phyloP scores from a whole-genome alignment of 2,797 vertebrate species.

The Artibeus lituratus region DNA sequence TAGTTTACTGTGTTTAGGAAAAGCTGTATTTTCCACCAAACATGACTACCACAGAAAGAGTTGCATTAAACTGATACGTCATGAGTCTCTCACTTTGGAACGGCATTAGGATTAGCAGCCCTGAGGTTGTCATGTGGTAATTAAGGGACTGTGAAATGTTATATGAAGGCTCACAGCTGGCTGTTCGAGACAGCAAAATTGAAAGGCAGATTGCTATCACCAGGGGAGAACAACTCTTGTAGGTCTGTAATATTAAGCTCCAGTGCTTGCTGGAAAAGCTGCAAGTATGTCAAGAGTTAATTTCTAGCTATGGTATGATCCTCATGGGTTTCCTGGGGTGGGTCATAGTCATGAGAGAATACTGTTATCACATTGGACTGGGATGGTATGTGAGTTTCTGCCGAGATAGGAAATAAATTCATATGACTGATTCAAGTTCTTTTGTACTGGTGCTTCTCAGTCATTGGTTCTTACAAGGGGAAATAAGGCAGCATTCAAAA shows the following conservation, averaged over 20 bases:
- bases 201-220: conserved; percentile 77
- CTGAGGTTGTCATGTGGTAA: conserved; percentile 73
- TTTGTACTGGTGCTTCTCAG: neutral
- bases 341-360: conserved; percentile 35
- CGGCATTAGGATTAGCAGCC: conserved; percentile 61
- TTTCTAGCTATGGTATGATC: conserved; percentile 46
- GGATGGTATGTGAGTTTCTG: neutral
- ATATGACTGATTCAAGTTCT: neutral
- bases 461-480: neutral
- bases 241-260: conserved; percentile 57
- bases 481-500: conserved; percentile 11
- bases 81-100: conserved; percentile 47
- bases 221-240: conserved; percentile 66
- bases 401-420: conserved; percentile 39
- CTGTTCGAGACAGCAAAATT: conserved; percentile 71
- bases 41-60: conserved; percentile 61
- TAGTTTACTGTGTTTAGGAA: conserved; percentile 17
- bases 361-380: conserved; percentile 20
- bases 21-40: conserved; percentile 59
- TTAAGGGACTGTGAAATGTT: conserved; percentile 78
- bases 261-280: conserved; percentile 42
- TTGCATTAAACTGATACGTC: conserved; percentile 47
- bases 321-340: conserved; percentile 40
- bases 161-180: conserved; percentile 76
- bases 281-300: conserved; percentile 70